These are phyloP conservation scores for Promerops cafer DNA, from an alignment of 2,113 vertebrate species.

Conservation along the genomic window DNA sequence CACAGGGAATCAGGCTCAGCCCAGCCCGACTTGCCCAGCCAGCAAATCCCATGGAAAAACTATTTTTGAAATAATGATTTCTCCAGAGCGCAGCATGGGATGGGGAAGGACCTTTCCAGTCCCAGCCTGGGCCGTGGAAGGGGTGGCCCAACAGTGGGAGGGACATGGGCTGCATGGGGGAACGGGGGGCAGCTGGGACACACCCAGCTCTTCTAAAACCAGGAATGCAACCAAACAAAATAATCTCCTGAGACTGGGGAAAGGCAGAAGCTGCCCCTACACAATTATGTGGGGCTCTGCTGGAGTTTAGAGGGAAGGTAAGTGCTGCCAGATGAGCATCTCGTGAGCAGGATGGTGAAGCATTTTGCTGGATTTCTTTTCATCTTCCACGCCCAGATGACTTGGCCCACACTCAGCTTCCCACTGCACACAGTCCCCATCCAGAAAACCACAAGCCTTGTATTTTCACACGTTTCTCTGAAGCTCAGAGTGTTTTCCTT, in stretches of 20 bases:
- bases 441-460: background rate
- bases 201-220: background rate
- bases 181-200: background rate
- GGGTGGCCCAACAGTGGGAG: background rate
- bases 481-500: background rate
- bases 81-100: background rate
- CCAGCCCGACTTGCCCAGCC: background rate
- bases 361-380: background rate
- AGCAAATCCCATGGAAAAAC: slow-evolving; percentile 7
- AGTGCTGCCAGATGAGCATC: background rate
- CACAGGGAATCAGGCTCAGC: background rate
- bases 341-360: rapidly evolving
- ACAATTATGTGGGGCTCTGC: background rate
- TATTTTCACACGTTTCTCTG: background rate
- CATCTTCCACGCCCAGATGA: background rate
- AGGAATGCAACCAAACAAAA: background rate
- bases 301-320: background rate
- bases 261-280: background rate
- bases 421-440: background rate
- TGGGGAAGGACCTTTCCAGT: background rate
- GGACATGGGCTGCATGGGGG: rapidly evolving
- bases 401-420: background rate
- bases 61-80: slow-evolving; percentile 5
- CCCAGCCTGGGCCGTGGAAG: background rate
- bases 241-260: background rate